Evolutionary conservation across 2,797 vertebrate genomes (phyloP), one percentile per base, ranked within the genome.

Genomic region (Crenichthys baileyi): DNA sequence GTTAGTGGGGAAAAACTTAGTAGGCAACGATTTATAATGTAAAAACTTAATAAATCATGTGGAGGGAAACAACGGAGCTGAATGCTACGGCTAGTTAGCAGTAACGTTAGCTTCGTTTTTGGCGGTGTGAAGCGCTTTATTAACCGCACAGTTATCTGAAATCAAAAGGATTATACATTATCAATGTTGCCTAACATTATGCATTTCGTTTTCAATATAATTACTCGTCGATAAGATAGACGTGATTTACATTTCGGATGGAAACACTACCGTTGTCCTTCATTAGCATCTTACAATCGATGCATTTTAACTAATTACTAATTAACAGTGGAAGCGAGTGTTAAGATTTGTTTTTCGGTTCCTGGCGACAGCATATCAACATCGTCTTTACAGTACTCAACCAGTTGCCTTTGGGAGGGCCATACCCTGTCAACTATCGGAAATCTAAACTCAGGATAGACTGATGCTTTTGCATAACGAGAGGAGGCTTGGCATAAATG

Each of bases 21-120:
- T 2, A 41, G 2, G 1, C 4, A 22, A 5, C 0, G 1, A 15
- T 46, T 22, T 56, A 11, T 31, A 13, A 24, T 7, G 26, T 22
- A 31, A 48, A 46, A 70, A 56, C 5, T 16, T 18, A 15, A 46
- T 67, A 58, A 16, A 24, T 67, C 44, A 15, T 77, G 75, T 88
- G 87, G 90, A 92, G 89, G 91, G 89, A 93, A 92, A 89, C 72
- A 16, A 74, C 51, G 77, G 20, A 1, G 75, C 36, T 82, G 73
- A 12, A 53, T 51, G 75, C 65, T 74, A 68, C 22, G 77, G 80
- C 74, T 72, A 73, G 75, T 70, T 83, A 84, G 80, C 82, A 3
- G 22, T 48, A 78, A 78, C 20, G 71, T 50, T 81, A 83, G 79
- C 75, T n/a, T 20, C 8, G 7, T 0, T 9, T 22, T 78, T 29